Percentiles rank a stretch among this genome's conserved stretches.
phyloP scores from a whole-genome alignment of 2,888 invertebrate genomes.

The Dasypolia templi region DNA sequence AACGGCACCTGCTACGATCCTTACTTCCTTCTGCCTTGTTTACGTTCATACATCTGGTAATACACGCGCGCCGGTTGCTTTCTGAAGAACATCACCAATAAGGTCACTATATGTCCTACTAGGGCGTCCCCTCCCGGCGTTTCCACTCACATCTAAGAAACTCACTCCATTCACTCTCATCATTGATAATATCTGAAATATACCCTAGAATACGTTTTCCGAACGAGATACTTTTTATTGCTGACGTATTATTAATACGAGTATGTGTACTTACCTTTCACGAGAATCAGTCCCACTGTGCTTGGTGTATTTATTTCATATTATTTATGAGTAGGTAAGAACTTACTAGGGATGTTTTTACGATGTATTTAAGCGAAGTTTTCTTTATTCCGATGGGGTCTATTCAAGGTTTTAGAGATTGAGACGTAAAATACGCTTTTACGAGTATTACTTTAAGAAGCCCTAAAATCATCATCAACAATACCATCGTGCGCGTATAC shows the following conservation, averaged over 20 bases:
- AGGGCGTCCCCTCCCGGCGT: too few species aligned
- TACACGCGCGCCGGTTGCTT: too few species aligned
- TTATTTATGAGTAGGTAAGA: constrained; percentile 27
- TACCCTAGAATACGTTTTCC: constrained; percentile 36
- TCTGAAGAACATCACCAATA: too few species aligned
- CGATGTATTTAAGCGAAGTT: constrained; percentile 22
- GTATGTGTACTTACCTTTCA: constrained; percentile 36
- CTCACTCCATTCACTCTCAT: too few species aligned
- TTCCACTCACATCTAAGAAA: too few species aligned
- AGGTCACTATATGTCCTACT: too few species aligned
- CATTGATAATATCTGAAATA: background rate
- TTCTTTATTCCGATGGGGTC: constrained; percentile 30
- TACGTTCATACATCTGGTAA: too few species aligned
- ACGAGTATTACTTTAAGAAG: constrained; percentile 20
- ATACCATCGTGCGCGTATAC: background rate
- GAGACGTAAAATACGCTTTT: constrained; percentile 33
- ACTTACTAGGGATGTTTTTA: constrained; percentile 21
- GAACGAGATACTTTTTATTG: constrained; percentile 37
- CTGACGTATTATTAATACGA: constrained; percentile 31
- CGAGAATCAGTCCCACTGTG: constrained; percentile 33
- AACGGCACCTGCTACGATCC: too few species aligned
- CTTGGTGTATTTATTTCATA: constrained; percentile 43
- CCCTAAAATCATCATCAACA: background rate
- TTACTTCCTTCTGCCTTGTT: too few species aligned
- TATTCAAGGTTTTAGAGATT: constrained; percentile 15